Conservation (phyloP, 1,140 invertebrate species). For the Schlechtendalia chinensis region DNA sequence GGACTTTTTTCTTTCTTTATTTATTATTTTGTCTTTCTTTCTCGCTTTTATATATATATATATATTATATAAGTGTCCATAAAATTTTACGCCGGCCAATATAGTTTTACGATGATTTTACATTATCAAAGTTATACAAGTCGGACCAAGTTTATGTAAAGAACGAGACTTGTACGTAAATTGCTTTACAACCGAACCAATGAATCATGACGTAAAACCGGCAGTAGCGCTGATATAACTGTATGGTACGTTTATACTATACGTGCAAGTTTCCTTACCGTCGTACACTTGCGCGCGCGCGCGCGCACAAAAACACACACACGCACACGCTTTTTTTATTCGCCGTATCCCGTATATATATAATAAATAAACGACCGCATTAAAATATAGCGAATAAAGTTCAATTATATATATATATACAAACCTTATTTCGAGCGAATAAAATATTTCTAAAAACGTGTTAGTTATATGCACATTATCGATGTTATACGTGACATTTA, state of each 20-base stretch:
- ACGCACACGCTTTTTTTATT: constrained; percentile 2
- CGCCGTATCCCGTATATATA: background rate
- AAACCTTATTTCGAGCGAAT: background rate
- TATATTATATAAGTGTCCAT: constrained; percentile 8
- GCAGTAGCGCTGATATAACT: background rate
- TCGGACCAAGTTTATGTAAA: constrained; percentile 33
- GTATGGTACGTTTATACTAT: background rate
- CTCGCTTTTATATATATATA: background rate
- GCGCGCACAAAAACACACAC: too few species aligned
- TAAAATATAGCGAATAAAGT: constrained; percentile 24
- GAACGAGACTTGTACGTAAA: constrained; percentile 47
- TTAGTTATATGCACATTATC: too few species aligned
- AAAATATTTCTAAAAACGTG: too few species aligned
- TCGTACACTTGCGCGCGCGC: background rate
- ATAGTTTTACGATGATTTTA: constrained; percentile 49
- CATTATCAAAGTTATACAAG: constrained; percentile 35
- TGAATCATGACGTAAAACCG: constrained; percentile 37
- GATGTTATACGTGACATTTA: too few species aligned
- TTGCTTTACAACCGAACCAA: constrained; percentile 39
- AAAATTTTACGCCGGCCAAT: constrained; percentile 47
- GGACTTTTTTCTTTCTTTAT: constrained; percentile 16
- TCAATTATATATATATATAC: background rate
- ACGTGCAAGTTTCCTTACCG: background rate
- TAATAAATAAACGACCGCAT: constrained; percentile 20
- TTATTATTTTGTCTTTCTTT: constrained; percentile 28